Evolutionary conservation across 2,797 vertebrate species (phyloP).

Genomic region (Melopsittacus undulatus): DNA sequence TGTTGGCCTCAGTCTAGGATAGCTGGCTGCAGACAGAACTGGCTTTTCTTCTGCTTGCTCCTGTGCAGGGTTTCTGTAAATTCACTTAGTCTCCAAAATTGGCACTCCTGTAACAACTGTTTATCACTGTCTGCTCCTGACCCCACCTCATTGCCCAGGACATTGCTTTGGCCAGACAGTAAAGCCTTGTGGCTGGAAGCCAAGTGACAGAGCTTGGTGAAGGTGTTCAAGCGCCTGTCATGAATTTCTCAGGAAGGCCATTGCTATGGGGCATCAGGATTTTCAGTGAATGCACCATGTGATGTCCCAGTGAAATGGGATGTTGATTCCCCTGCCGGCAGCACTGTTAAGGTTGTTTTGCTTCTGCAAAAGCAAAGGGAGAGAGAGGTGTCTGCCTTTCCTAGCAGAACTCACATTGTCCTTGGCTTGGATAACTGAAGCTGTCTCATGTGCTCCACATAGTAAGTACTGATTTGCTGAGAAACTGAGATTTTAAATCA

Average conservation of each 20-base stretch:
- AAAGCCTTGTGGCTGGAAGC: not conserved
- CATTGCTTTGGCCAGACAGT: not conserved
- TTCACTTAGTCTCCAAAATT: not conserved
- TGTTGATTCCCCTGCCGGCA: not conserved
- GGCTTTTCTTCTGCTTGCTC: not conserved
- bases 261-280: fast-evolving
- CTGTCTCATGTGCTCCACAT: fast-evolving
- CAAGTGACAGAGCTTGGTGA: not conserved
- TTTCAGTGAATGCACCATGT: not conserved
- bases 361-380: not conserved
- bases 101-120: not conserved
- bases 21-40: not conserved
- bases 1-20: not conserved
- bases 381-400: not conserved
- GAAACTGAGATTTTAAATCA: not conserved
- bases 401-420: not conserved
- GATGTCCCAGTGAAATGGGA: fast-evolving
- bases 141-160: not conserved
- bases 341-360: not conserved
- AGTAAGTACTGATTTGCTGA: not conserved
- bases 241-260: not conserved
- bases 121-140: not conserved
- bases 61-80: not conserved
- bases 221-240: not conserved
- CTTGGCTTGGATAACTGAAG: not conserved